A percentile compares a stretch with the other conserved stretches of the same genome.
Conservation (phyloP, 1,140 invertebrate genomes). For the Anastrepha obliqua region DNA sequence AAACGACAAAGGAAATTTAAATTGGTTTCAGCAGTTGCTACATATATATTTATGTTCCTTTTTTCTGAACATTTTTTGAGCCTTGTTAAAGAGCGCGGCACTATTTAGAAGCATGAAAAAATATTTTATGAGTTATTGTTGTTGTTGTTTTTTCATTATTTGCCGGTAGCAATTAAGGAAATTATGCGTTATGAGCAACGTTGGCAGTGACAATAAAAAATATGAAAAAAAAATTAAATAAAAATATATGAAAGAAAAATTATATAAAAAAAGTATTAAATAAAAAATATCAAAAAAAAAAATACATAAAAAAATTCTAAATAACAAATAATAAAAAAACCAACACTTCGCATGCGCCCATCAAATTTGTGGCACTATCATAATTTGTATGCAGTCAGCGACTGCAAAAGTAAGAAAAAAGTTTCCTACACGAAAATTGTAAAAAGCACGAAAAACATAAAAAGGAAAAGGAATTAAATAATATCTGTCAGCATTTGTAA, state of each 20-base stretch:
- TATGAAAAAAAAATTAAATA: neutral
- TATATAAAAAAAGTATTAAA: too few species aligned
- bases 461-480: constrained; percentile 46
- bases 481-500: constrained; percentile 45
- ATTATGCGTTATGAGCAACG: constrained; percentile 31
- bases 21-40: constrained; percentile 2
- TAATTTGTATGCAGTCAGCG: neutral
- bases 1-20: constrained; percentile 45
- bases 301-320: too few species aligned
- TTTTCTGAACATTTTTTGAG: neutral
- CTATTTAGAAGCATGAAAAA: neutral
- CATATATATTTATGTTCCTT: neutral
- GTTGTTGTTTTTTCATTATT: constrained; percentile 6
- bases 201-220: neutral
- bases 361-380: constrained; percentile 16
- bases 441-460: neutral
- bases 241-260: neutral
- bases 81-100: neutral
- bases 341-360: neutral
- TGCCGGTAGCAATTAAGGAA: constrained; percentile 47
- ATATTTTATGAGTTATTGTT: neutral
- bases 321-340: too few species aligned
- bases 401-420: neutral
- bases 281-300: too few species aligned
- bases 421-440: neutral